Conservation (phyloP, 2,797 vertebrate species). For the Spinibarbus caldwelli region DNA sequence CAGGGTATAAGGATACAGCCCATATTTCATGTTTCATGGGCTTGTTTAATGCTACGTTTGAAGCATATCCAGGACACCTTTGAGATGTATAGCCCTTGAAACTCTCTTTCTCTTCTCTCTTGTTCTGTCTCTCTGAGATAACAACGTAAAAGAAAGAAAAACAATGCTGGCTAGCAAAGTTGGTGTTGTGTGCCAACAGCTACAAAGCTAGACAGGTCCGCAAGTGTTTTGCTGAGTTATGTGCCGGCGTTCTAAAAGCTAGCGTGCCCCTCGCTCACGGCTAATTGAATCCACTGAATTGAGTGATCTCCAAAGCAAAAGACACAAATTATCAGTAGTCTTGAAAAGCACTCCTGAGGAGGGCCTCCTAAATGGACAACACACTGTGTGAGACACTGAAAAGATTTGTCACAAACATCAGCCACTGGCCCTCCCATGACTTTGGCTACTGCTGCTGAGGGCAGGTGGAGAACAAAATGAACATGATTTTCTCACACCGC, state of each 20-base stretch:
- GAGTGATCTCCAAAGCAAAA: conserved; percentile 60
- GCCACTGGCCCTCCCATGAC: conserved; percentile 21
- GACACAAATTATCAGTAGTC: conserved; percentile 68
- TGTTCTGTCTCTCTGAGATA: conserved; percentile 47
- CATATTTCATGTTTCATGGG: conserved; percentile 40
- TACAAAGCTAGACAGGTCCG: conserved; percentile 50
- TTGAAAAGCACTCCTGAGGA: conserved; percentile 57
- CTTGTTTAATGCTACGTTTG: conserved; percentile 49
- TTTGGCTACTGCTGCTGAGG: conserved; percentile 65
- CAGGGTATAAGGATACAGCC: background rate
- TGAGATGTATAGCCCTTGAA: conserved; percentile 53
- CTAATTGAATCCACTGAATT: conserved; percentile 78
- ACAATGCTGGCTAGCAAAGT: conserved; percentile 52
- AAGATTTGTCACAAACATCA: conserved; percentile 34
- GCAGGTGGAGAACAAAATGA: conserved; percentile 70
- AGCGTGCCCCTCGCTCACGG: conserved; percentile 65
- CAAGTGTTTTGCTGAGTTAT: conserved; percentile 57
- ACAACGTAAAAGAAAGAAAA: conserved; percentile 45
- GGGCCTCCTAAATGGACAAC: conserved; percentile 35
- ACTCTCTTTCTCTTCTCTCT: conserved; percentile 34
- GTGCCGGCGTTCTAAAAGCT: conserved; percentile 63
- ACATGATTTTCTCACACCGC: conserved; percentile 66
- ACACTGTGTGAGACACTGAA: conserved; percentile 30
- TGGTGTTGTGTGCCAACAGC: conserved; percentile 50
- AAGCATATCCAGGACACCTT: conserved; percentile 55